A percentile compares a stretch with the other conserved stretches of the same genome.
Conservation (phyloP, 2,797 vertebrate genomes). For the Anabas testudineus region DNA sequence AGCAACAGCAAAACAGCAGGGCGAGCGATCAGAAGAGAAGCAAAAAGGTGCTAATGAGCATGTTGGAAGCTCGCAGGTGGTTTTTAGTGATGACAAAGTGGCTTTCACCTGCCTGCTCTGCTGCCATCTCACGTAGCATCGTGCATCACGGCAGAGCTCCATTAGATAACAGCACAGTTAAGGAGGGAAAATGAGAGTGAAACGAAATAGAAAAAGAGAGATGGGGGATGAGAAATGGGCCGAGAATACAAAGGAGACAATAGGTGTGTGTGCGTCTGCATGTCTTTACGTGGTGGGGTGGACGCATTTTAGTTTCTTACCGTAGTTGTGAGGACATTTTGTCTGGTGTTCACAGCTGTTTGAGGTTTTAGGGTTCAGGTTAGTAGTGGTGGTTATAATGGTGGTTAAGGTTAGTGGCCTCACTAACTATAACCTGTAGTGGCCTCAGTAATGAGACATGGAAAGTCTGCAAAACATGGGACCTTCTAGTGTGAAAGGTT, state of each 20-base stretch:
- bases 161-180: slow-evolving; percentile 61
- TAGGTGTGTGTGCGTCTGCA: slow-evolving; percentile 3
- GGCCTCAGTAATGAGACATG: too few species aligned
- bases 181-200: slow-evolving; percentile 42
- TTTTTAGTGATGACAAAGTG: slow-evolving; percentile 71
- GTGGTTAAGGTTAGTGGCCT: too few species aligned
- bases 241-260: slow-evolving; percentile 57
- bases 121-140: slow-evolving; percentile 71
- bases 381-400: too few species aligned
- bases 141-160: slow-evolving; percentile 55
- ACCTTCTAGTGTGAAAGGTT: too few species aligned
- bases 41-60: slow-evolving; percentile 73
- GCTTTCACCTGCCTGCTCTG: slow-evolving; percentile 73
- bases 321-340: too few species aligned
- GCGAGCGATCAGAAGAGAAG: slow-evolving; percentile 52
- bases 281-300: background rate
- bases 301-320: background rate
- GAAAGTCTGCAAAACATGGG: too few species aligned
- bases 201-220: slow-evolving; percentile 41
- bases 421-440: too few species aligned
- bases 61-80: slow-evolving; percentile 69
- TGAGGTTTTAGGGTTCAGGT: too few species aligned
- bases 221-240: slow-evolving; percentile 35
- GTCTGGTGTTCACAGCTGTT: too few species aligned
- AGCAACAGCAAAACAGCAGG: slow-evolving; percentile 43